phyloP scores from a whole-genome alignment of 92 coral and sea anemone genomes.

The Umimayanthus kanabou region DNA sequence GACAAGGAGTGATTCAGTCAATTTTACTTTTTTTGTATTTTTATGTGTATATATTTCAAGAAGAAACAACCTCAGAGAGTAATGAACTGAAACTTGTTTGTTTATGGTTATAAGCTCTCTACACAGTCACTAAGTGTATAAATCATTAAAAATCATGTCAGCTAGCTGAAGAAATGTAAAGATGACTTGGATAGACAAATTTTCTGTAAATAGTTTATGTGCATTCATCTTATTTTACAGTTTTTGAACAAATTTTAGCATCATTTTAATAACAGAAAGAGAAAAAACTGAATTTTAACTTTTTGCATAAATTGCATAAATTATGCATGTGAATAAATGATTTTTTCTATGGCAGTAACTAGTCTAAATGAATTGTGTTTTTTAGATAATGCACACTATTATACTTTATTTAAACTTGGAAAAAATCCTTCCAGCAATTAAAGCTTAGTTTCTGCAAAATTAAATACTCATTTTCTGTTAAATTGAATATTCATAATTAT shows the following conservation, averaged over 20 bases:
- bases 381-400: background rate
- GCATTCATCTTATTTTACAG: constrained; percentile 15
- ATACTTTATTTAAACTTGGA: constrained; percentile 5
- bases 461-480: constrained; percentile 9
- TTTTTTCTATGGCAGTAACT: constrained; percentile 1
- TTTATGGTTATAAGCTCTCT: constrained; percentile 3
- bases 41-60: constrained; percentile 10
- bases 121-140: background rate
- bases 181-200: background rate
- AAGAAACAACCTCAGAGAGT: constrained; percentile 3
- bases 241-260: constrained; percentile 7
- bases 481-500: constrained; percentile 1
- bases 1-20: background rate
- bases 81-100: constrained; percentile 9
- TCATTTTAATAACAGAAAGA: background rate
- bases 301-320: background rate
- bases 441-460: background rate
- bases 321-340: constrained; percentile 15
- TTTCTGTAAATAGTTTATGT: background rate
- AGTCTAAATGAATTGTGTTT: constrained; percentile 10
- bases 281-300: no score
- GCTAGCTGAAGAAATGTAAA: background rate
- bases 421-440: constrained; percentile 9
- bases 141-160: constrained; percentile 1
- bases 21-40: background rate